Conservation (phyloP, 2,797 vertebrate species). For the Pangasius krempfi region DNA sequence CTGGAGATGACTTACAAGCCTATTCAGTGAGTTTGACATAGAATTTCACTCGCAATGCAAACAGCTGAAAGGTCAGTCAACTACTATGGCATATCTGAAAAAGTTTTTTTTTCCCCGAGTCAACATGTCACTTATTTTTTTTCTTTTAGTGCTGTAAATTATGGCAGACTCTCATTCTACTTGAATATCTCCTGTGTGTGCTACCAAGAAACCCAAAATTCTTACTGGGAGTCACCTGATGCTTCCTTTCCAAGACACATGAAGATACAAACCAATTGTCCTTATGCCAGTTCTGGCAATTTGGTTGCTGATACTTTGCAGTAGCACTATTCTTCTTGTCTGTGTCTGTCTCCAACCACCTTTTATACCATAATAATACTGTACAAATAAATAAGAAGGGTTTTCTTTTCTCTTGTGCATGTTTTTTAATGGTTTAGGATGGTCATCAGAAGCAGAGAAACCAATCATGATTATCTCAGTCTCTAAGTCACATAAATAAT, state of each 20-base stretch:
- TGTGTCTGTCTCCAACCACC: conserved; percentile 58
- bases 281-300: conserved; percentile 52
- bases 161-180: conserved; percentile 12
- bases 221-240: conserved; percentile 57
- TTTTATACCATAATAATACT: conserved; percentile 68
- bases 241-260: conserved; percentile 66
- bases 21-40: background rate
- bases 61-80: background rate
- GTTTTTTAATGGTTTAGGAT: background rate
- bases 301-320: conserved; percentile 62
- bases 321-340: conserved; percentile 57
- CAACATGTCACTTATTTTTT: conserved; percentile 52
- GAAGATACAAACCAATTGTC: conserved; percentile 39
- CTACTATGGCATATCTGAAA: background rate
- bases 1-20: background rate
- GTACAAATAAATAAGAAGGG: conserved; percentile 71
- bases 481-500: background rate
- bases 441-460: background rate
- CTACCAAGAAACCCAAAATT: conserved; percentile 59
- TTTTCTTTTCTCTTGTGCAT: conserved; percentile 51
- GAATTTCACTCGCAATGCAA: background rate
- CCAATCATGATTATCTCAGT: background rate
- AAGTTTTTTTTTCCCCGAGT: background rate
- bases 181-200: conserved; percentile 44
- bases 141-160: conserved; percentile 48